Conservation (phyloP, 1,140 invertebrate genomes). For the Saxidomus purpurata region DNA sequence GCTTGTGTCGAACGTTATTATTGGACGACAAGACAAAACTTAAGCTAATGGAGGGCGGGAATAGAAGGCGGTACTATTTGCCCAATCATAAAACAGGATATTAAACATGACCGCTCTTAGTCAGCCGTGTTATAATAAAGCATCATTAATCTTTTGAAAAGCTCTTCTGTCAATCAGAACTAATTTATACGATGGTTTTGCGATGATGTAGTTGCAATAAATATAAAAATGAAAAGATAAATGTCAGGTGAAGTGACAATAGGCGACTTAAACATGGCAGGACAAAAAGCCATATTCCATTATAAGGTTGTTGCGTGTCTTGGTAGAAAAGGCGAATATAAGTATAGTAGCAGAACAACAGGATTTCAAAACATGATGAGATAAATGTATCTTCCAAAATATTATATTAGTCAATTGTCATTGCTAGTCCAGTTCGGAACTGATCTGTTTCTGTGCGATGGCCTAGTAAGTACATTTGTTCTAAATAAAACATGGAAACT, state of each 20-base stretch:
- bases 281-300: slow-evolving; percentile 16
- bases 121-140: slow-evolving; percentile 64
- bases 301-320: neutral
- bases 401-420: no score
- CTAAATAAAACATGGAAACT: no score
- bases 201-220: slow-evolving; percentile 64
- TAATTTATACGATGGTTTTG: slow-evolving; percentile 69
- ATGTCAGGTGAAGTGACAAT: slow-evolving; percentile 56
- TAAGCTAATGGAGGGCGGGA: slow-evolving; percentile 38
- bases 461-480: no score
- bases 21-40: slow-evolving; percentile 17
- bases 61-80: slow-evolving; percentile 30
- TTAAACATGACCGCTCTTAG: slow-evolving; percentile 34
- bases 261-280: slow-evolving; percentile 58
- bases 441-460: no score
- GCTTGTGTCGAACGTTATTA: neutral
- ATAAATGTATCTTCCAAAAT: no score
- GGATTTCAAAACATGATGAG: no score
- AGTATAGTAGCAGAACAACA: no score
- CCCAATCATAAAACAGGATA: slow-evolving; percentile 43
- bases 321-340: no score
- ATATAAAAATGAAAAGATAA: slow-evolving; percentile 67
- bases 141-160: slow-evolving; percentile 66
- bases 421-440: no score
- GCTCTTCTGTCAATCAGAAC: slow-evolving; percentile 70